Conservation (phyloP, 2,797 vertebrate genomes). For the Girardinus metallicus region DNA sequence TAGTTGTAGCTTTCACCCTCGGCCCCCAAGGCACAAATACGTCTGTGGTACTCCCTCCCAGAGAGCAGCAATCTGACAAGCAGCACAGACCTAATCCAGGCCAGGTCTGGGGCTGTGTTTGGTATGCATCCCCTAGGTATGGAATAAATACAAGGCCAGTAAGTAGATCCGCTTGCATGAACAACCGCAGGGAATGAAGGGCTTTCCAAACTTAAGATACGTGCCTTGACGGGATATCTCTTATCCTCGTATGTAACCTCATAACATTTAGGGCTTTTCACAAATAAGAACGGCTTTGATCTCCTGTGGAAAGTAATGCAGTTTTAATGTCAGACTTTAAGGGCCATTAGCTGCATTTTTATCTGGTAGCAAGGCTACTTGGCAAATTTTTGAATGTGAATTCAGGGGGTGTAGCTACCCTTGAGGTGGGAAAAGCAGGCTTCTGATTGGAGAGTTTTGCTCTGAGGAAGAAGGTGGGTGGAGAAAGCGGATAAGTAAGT, state of each 20-base stretch:
- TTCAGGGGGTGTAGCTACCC: constrained; percentile 49
- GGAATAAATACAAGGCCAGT: constrained; percentile 73
- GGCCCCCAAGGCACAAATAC: constrained; percentile 64
- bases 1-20: constrained; percentile 55
- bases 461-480: constrained; percentile 45
- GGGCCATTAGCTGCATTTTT: constrained; percentile 75
- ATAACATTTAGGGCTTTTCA: constrained; percentile 75
- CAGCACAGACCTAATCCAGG: constrained; percentile 77
- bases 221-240: constrained; percentile 72
- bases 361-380: constrained; percentile 61
- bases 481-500: constrained; percentile 45
- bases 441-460: constrained; percentile 53
- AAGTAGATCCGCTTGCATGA: constrained; percentile 66
- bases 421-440: constrained; percentile 29
- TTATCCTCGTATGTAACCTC: constrained; percentile 77
- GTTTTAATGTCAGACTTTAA: constrained; percentile 79
- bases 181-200: constrained; percentile 49
- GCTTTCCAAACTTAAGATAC: constrained; percentile 55
- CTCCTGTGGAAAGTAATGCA: constrained; percentile 74
- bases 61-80: constrained; percentile 79
- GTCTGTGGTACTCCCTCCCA: constrained; percentile 62
- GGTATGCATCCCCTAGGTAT: constrained; percentile 84
- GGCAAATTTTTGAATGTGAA: constrained; percentile 54
- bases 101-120: constrained; percentile 80
- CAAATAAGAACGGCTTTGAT: constrained; percentile 81